Base-by-base conservation (phyloP, 2,888 invertebrate species). In the Gryllus longicercus region DNA sequence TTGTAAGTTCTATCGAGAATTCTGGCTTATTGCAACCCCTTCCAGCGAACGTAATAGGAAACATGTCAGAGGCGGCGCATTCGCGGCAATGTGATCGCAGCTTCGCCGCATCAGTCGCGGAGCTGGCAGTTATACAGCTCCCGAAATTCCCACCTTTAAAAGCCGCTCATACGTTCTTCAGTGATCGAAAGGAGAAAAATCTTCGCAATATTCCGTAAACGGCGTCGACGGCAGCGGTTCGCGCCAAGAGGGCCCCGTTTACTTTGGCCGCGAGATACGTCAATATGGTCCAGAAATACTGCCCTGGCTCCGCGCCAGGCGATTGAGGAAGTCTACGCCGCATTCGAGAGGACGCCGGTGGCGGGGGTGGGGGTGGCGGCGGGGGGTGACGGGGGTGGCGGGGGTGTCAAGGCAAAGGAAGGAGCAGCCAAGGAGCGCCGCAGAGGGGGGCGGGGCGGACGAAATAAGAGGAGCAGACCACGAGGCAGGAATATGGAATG, bases 251-350 rank as follows among this genome's bases (percentile, higher is more conserved):
- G 8, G 38, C 38, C 63, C 63, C 63, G n/a, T n/a, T 63, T 63
- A n/a, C 14, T 18, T 14, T n/a, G 63, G 63, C 63, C 63, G 63
- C n/a, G 16, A 14, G n/a, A 63, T 63, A 63, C 63, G 63, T 63
- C 63, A 63, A 63, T 63, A 63, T 63, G 63, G 63, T 63, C 16
- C 63, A n/a, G 63, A 63, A 63, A 63, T 63, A 63, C 63, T 63
- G 63, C 63, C 14, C n/a, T 63, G 63, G 63, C 63, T 18, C 14
- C 63, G 4, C 3, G 63, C 63, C 63, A 63, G n/a, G n/a, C 63
- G 63, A 63, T 63, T 63, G 63, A 63, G 63, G 63, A 63, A 63
- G 63, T 63, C 16, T 5, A 63, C 16, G 63, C 63, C 16, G 14
- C 16, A n/a, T 14, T 18, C n/a, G 63, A 14, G 16, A n/a, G 16